Conservation (phyloP, 2,888 invertebrate genomes). For the Hermodice carunculata region DNA sequence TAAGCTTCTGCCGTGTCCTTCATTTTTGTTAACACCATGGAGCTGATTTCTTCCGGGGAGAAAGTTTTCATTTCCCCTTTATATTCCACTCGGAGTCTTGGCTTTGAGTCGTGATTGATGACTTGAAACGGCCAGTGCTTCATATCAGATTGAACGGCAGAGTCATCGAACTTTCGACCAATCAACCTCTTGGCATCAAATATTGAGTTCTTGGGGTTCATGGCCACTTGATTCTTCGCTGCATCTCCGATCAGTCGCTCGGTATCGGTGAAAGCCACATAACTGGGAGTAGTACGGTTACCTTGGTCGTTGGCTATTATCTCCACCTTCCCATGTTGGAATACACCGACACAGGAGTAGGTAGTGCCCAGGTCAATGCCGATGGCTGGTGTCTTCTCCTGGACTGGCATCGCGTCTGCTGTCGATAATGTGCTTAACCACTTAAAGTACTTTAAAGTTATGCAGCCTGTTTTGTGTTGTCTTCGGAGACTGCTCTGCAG, state of each 20-base stretch:
- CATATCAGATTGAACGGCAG: slow-evolving; percentile 82
- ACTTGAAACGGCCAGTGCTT: slow-evolving; percentile 83
- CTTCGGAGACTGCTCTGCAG: no score
- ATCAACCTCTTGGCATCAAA: slow-evolving; percentile 76
- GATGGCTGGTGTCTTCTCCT: slow-evolving; percentile 72
- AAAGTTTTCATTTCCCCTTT: slow-evolving; percentile 90
- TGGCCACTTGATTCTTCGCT: slow-evolving; percentile 72
- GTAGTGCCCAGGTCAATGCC: slow-evolving; percentile 94
- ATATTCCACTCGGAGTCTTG: slow-evolving; percentile 71
- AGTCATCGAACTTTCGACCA: slow-evolving; percentile 84
- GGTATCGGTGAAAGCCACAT: slow-evolving; percentile 79
- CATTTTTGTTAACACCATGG: slow-evolving; percentile 94
- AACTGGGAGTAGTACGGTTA: slow-evolving; percentile 81
- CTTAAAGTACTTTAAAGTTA: no score
- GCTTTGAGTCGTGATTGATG: slow-evolving; percentile 53
- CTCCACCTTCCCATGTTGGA: slow-evolving; percentile 73
- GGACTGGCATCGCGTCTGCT: no score
- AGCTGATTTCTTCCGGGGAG: slow-evolving; percentile 91
- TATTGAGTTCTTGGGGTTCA: slow-evolving; percentile 84
- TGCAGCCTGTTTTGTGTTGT: no score
- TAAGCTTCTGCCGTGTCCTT: slow-evolving; percentile 75
- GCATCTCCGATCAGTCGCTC: slow-evolving; percentile 72
- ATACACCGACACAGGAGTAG: slow-evolving; percentile 76
- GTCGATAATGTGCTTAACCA: no score
- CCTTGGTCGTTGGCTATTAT: slow-evolving; percentile 75